Conservation (phyloP, 1,140 invertebrate species). For the Agrypnia vestita region DNA sequence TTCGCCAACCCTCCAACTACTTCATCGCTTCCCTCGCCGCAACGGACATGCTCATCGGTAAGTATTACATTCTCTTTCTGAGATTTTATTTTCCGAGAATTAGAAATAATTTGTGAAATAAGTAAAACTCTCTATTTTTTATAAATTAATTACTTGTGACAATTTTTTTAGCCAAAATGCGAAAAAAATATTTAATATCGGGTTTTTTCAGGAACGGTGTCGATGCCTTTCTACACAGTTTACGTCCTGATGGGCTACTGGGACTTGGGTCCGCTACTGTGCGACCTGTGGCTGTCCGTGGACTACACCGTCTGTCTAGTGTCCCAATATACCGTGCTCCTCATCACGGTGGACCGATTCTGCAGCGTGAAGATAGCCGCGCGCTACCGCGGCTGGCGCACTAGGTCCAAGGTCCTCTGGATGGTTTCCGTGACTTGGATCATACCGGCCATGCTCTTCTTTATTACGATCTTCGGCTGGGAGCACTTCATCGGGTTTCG, state of each 20-base stretch:
- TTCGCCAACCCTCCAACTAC: slow-evolving; percentile 99
- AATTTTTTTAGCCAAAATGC: too few species aligned
- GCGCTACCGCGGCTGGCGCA: slow-evolving; percentile 97
- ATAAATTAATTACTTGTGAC: too few species aligned
- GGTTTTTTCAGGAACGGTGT: slow-evolving; percentile 84
- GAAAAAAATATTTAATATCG: too few species aligned
- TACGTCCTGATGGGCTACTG: slow-evolving; percentile 97
- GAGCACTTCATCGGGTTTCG: slow-evolving; percentile 96
- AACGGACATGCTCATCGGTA: slow-evolving; percentile 98
- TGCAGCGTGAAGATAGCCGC: slow-evolving; percentile 99
- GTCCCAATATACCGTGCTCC: slow-evolving; percentile 98
- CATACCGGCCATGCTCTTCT: slow-evolving; percentile 96
- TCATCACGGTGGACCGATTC: slow-evolving; percentile 99
- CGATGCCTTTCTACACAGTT: slow-evolving; percentile 96
- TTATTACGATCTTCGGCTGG: slow-evolving; percentile 99
- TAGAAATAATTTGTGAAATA: too few species aligned
- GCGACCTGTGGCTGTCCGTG: slow-evolving; percentile 98
- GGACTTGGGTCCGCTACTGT: slow-evolving; percentile 96
- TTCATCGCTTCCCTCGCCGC: slow-evolving; percentile 99
- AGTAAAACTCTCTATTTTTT: too few species aligned
- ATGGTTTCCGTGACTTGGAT: slow-evolving; percentile 99
- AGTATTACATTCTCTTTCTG: slow-evolving; percentile 63
- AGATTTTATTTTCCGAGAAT: too few species aligned
- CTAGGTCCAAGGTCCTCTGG: slow-evolving; percentile 92
- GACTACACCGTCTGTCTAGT: slow-evolving; percentile 99